Evolutionary conservation across 2,888 invertebrate species (phyloP).

Genomic region (Scaptodrosophila latifasciaeformis): DNA sequence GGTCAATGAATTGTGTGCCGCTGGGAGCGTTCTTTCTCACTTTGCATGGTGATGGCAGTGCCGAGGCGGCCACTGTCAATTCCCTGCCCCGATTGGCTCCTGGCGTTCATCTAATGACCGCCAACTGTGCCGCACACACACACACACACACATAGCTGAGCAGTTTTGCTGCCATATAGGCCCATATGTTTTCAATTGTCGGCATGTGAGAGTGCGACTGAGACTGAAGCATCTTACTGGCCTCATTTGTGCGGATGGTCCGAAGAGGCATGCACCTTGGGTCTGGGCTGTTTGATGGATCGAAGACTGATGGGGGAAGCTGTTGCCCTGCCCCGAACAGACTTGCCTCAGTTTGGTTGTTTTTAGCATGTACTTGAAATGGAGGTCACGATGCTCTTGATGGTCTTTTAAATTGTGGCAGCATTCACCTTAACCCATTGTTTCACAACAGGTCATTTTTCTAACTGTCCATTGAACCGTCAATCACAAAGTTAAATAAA

Average conservation of each 20-base stretch:
- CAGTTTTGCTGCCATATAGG: constrained; percentile 38
- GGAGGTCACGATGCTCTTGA: no score
- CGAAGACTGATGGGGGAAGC: constrained; percentile 42
- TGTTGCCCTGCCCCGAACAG: no score
- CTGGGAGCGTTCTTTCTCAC: constrained; percentile 2
- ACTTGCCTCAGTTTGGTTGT: no score
- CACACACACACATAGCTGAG: constrained; percentile 21
- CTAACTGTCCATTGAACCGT: no score
- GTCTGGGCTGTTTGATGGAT: constrained; percentile 52
- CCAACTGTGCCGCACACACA: constrained; percentile 53
- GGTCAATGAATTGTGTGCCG: constrained; percentile 48
- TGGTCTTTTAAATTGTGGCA: no score
- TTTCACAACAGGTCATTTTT: no score
- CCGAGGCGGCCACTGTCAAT: no score
- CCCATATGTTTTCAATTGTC: constrained; percentile 54
- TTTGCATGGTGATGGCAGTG: neutral
- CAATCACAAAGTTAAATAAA: no score
- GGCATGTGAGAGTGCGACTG: constrained; percentile 10
- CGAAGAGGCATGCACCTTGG: no score
- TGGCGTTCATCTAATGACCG: constrained; percentile 52
- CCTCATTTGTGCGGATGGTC: constrained; percentile 67
- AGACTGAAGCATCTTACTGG: constrained; percentile 41
- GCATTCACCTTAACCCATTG: no score
- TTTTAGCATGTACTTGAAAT: no score
- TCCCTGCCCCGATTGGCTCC: constrained; percentile 27